Conservation (phyloP, 2,888 invertebrate genomes). For the Cantharis nigra region DNA sequence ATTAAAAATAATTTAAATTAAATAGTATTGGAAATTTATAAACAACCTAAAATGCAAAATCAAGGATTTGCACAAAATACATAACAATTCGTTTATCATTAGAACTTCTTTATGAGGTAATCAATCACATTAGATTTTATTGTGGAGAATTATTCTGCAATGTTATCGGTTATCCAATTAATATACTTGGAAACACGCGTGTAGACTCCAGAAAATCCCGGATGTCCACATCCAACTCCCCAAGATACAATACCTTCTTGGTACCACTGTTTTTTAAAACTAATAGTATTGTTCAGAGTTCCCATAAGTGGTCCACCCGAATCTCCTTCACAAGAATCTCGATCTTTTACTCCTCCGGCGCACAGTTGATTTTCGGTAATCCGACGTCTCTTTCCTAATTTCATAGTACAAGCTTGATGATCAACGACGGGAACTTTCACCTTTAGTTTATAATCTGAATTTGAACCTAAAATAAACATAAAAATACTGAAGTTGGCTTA, state of each 20-base stretch:
- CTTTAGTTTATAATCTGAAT: slow-evolving; percentile 23
- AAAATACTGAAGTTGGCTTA: background rate
- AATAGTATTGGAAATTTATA: too few relatives aligned
- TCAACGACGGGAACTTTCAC: slow-evolving; percentile 26
- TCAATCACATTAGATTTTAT: too few relatives aligned
- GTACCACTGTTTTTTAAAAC: slow-evolving; percentile 3
- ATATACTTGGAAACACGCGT: slow-evolving; percentile 72
- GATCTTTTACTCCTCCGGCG: slow-evolving; percentile 47
- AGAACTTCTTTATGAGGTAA: background rate
- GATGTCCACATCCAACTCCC: slow-evolving; percentile 79
- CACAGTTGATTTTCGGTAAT: slow-evolving; percentile 47
- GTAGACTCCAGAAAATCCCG: slow-evolving; percentile 75
- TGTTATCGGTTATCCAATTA: slow-evolving; percentile 70
- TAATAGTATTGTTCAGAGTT: background rate
- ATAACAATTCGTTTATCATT: background rate
- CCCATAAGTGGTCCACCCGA: slow-evolving; percentile 72
- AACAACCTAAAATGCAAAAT: too few relatives aligned
- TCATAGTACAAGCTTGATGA: slow-evolving; percentile 1
- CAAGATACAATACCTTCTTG: slow-evolving; percentile 77
- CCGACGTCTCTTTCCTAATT: background rate
- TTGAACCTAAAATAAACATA: background rate
- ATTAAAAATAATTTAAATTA: too few relatives aligned
- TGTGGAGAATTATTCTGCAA: too few relatives aligned
- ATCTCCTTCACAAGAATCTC: slow-evolving; percentile 77
- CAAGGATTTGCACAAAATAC: background rate